Base-by-base conservation (phyloP, 2,888 invertebrate species). In the Drosophila ezoana region DNA sequence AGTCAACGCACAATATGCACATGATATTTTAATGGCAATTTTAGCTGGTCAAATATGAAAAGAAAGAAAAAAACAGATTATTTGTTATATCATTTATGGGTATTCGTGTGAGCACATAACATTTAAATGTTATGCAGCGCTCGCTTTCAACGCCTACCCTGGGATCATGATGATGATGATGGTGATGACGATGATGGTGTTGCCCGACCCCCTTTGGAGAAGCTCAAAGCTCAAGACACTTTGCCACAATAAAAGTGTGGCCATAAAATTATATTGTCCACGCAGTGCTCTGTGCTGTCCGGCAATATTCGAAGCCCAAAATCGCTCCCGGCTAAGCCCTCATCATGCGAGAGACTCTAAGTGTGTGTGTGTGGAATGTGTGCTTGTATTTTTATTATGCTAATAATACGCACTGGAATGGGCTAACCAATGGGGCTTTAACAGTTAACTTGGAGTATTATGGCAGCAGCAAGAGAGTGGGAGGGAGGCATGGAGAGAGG, bases 311-410 rank as follows among this genome's bases (percentile, higher is more conserved):
- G 52, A 60, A 44, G 35, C 51, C 54, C 56, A 65, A 78, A 78
- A 57, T 54, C 67, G 38, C 66, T 49, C 13, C 62, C 20, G 64
- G 60, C 67, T 71, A 61, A 64, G 63, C 59, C 63, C 73, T 54
- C 64, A 67, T 65, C 76, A 71, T 51, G 35, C 33, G n/a, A 38
- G n/a, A 45, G 18, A 35, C 16, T 28, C 28, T 8, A 28, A 28
- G 53, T 47, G 51, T 54, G 14, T 54, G 54, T 38, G 65, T 32
- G 61, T 59, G 66, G 35, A 49, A 49, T 52, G 53, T 67, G 78
- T 79, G 80, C 64, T 79, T 90, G 74, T 77, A 77, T 84, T 91
- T 90, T 91, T 90, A 90, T 90, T 90, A 90, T 90, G 91, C 87
- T 90, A 91, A 90, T 90, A 90, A 91, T 90, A 82, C 84, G 89